Evolutionary conservation across 2,113 vertebrate species (phyloP), one percentile per base, ranked within the genome.

Genomic region (Chloropsis hardwickii): DNA sequence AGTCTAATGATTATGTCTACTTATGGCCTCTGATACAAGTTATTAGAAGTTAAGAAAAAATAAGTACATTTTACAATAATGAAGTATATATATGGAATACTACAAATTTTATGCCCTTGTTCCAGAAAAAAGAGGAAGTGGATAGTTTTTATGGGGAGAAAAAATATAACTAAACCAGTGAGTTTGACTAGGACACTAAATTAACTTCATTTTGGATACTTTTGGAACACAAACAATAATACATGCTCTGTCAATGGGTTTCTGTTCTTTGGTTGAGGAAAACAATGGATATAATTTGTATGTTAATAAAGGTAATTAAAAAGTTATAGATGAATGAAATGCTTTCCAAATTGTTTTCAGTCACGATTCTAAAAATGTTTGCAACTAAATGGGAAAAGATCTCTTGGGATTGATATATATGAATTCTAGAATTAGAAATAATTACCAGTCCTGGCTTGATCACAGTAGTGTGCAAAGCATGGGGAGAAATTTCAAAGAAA

Each of bases 271-370:
- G 14, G 5, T 35, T 80, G 42, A 86, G 88, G 13, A 60, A 61
- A 64, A 72, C 37, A 81, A 17, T 39, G 50, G 22, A 51, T 69
- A n/a, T 29, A 23, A 82, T 86, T 69, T 79, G 2, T 66, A 33
- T 88, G 45, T 71, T 88, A 86, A 88, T 91, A 76, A 86, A 88
- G 61, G 76, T 53, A 96, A 91, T 91, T 39, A 61, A 82, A 86
- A 82, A 80, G 62, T 86, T 72, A 45, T 5, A 58, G 81, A 50
- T 54, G 39, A 91, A 67, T 88, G 42, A 79, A 86, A 69, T 58
- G 22, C 40, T 81, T 94, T 71, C 47, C 44, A 53, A 89, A 40
- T 82, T 62, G 39, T 66, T 91, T 89, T 28, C 48, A 66, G 35
- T 66, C 28, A 54, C 5, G 47, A 31, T 48, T 94, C 14, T 31